Percentiles rank a stretch among this genome's conserved stretches.
Evolutionary conservation across 1,140 invertebrate species (phyloP).

Genomic region (Copidosoma floridanum): DNA sequence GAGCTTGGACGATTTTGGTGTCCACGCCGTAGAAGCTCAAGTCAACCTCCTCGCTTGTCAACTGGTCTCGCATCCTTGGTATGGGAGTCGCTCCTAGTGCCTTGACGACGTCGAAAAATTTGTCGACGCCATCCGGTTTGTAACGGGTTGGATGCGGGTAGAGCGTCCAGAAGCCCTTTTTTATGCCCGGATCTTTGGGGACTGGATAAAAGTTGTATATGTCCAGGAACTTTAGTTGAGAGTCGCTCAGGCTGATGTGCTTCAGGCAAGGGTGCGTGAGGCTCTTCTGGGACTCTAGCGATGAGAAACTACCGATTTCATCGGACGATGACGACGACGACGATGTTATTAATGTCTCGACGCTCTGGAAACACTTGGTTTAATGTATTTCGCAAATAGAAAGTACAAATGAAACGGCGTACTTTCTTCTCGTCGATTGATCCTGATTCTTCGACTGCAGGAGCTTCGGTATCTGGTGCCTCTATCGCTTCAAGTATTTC

Average conservation of each 20-base stretch:
- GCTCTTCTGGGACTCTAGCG: not conserved
- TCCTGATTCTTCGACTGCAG: too few relatives aligned
- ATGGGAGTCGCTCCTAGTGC: conserved; percentile 36
- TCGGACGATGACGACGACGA: not conserved
- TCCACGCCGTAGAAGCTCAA: conserved; percentile 52
- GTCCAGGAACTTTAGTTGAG: conserved; percentile 12
- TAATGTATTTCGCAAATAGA: too few relatives aligned
- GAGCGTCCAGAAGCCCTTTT: conserved; percentile 37
- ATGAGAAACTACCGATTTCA: not conserved
- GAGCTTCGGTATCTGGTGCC: too few relatives aligned
- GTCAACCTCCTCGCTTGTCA: conserved; percentile 38
- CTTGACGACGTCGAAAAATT: conserved; percentile 37
- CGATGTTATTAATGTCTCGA: not conserved
- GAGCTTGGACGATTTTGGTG: conserved; percentile 43
- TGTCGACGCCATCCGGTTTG: conserved; percentile 35
- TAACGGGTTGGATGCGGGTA: conserved; percentile 27
- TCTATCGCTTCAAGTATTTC: too few relatives aligned
- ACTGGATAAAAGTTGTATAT: conserved; percentile 27
- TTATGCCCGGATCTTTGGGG: conserved; percentile 37
- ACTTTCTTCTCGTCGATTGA: too few relatives aligned
- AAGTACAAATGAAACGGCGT: too few relatives aligned
- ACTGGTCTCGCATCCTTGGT: conserved; percentile 34
- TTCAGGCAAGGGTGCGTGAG: not conserved
- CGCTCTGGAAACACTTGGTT: not conserved
- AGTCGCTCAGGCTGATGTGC: conserved; percentile 4